Evolutionary conservation across 2,888 invertebrate genomes (phyloP), one percentile per base, ranked within the genome.

Genomic region (Masnerella sp.): DNA sequence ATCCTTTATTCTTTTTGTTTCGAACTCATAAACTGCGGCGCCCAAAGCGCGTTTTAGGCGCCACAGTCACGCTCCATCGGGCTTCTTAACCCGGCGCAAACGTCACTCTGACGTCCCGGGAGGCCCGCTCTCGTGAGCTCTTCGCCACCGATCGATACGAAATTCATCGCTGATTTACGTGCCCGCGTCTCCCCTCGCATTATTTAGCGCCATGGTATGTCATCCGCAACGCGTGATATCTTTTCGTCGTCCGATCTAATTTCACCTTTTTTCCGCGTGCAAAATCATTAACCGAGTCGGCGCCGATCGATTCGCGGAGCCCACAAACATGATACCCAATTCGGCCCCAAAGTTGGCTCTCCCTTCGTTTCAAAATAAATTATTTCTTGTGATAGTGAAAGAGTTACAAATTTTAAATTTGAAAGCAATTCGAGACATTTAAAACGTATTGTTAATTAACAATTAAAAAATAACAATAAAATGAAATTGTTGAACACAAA

Each of bases 121-220:
- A 59, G 70, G 51, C 36, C 54, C 52, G 45, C 28, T 30, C 52
- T 67, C 58, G 71, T 30, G 59, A 34, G 47, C 20, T 22, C 15
- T 34, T 59, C 67, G 42, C 34, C 38, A 32, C 58, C 69, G 72
- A 70, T 74, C 74, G 70, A 73, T 73, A 62, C 73, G 73, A 73
- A 67, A 75, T 75, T 75, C 75, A 69, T 58, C 72, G 65, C 56
- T 65, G 73, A 73, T 73, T 73, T 67, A 68, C 67, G 54, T 47
- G 30, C 34, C 45, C 62, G 30, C 61, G 58, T 61, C 65, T 51
- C 69, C 73, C 69, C 64, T 67, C 52, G 59, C 54, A 65, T 40
- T 59, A 72, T 72, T 65, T 72, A 72, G 65, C 71, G 42, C 52
- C 52, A 47, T 54, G 30, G 34, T 56, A 47, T 36, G 71, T 72